phyloP scores from a whole-genome alignment of 2,797 vertebrate species.

The Antrozous pallidus region DNA sequence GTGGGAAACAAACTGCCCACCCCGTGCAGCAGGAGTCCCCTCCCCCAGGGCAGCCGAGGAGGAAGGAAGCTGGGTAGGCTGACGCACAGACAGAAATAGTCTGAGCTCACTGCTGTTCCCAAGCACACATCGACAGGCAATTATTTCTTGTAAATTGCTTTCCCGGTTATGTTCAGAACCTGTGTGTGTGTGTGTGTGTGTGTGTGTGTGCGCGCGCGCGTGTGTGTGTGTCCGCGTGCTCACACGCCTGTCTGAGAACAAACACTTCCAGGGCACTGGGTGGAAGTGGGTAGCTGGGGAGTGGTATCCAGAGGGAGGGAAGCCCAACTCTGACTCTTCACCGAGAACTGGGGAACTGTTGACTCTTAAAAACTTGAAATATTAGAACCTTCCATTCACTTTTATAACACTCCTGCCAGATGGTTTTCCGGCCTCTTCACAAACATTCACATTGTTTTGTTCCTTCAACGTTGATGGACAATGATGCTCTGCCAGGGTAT shows the following conservation, averaged over 20 bases:
- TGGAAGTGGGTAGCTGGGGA: not conserved
- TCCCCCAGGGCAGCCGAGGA: not conserved
- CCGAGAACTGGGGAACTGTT: not conserved
- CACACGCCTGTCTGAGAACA: slow-evolving; percentile 41
- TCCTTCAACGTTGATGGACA: not conserved
- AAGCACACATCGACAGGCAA: slow-evolving; percentile 63
- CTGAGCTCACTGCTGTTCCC: slow-evolving; percentile 28
- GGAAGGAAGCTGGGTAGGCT: slow-evolving; percentile 32
- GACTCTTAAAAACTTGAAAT: not conserved
- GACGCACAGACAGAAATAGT: slow-evolving; percentile 51
- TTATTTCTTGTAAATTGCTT: slow-evolving; percentile 75
- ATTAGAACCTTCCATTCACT: not conserved
- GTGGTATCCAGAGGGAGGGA: not conserved
- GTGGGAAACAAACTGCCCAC: slow-evolving; percentile 22
- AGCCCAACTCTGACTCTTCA: not conserved
- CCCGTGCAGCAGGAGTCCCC: not conserved
- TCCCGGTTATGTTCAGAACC: slow-evolving; percentile 56
- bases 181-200: not conserved
- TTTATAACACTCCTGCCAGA: not conserved
- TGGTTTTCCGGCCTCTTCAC: not conserved
- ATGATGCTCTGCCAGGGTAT: not conserved
- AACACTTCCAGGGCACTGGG: not conserved
- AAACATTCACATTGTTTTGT: not conserved
- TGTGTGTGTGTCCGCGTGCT: too few relatives aligned
- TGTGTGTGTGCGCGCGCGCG: too few relatives aligned